Evolutionary conservation across 2,797 vertebrate genomes (phyloP), one percentile per base, ranked within the genome.

Genomic region (Alouatta caraya): DNA sequence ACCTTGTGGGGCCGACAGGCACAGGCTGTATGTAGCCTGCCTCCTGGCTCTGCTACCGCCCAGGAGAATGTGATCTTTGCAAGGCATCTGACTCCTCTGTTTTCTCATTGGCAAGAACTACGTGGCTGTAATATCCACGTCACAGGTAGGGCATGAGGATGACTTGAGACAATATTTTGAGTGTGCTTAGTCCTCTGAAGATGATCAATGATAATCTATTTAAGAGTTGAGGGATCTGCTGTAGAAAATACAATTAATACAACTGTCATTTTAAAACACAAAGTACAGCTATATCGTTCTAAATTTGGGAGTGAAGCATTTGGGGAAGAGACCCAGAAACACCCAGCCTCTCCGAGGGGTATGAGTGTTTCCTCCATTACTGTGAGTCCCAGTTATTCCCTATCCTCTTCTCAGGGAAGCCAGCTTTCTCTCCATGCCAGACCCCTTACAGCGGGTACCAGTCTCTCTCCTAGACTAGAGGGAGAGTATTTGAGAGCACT

Each of bases 161-260:
- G 33, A 55, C 52, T 39, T 28, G 7, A 79, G 39, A 61, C 30
- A 73, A 14, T 57, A 46, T 50, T 50, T 19, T 11, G 12, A 30
- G 24, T 50, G 39, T 55, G 21, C 13, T 89, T 44, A 42, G 37
- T 13, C 61, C 28, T 79, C 33, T 48, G 28, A 80, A 15, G 14
- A 28, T 44, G 39, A 83, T 39, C 11, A 44, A 15, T 44, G 21
- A 6, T 83, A 88, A 39, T 87, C 48, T 72, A 42, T n/a, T 44
- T 11, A 24, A 85, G 30, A 72, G 21, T 64, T 26, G 22, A 88
- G 14, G 46, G 21, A 76, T 78, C 72, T 61, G 48, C 37, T 80
- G 78, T 78, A 92, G 64, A 94, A 94, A 90, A 93, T n/a, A 90
- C 87, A 89, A 79, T 42, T 12, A 55, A 30, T 19, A 80, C 24